phyloP scores from a whole-genome alignment of 2,888 invertebrate species.

The Eupithecia dodoneata region DNA sequence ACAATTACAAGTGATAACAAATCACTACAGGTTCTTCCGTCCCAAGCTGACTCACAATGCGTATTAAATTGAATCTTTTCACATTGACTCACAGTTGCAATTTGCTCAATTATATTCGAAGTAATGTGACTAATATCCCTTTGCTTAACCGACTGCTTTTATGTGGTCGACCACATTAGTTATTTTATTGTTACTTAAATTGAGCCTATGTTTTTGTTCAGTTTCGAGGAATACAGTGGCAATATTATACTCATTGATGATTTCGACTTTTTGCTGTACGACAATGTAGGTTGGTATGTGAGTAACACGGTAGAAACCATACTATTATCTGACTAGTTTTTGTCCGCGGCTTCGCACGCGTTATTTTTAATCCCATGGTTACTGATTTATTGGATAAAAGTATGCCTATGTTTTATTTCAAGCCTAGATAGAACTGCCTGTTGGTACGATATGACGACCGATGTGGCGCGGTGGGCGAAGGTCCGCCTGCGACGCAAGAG shows the following conservation, averaged over 20 bases:
- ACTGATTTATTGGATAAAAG: too few species aligned
- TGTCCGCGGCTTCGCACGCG: too few species aligned
- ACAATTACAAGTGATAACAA: conserved; percentile 57
- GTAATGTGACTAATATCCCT: conserved; percentile 59
- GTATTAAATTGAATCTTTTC: conserved; percentile 10
- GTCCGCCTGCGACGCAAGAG: too few species aligned
- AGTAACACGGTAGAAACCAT: not conserved
- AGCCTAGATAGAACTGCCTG: too few species aligned
- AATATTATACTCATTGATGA: not conserved
- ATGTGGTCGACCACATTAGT: conserved; percentile 43
- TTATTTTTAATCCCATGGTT: too few species aligned
- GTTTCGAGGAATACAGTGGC: conserved; percentile 15
- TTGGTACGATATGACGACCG: too few species aligned
- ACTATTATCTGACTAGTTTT: too few species aligned
- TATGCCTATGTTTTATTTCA: too few species aligned
- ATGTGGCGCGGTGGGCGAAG: too few species aligned
- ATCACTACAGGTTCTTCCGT: conserved; percentile 34
- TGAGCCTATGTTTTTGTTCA: conserved; percentile 21
- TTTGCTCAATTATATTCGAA: not conserved
- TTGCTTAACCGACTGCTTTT: conserved; percentile 21
- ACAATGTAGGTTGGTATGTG: not conserved
- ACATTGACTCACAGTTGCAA: conserved; percentile 13
- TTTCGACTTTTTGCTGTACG: not conserved
- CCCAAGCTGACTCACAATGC: conserved; percentile 57
- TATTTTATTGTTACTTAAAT: conserved; percentile 37